Evolutionary conservation across 2,888 invertebrate genomes (phyloP).

Genomic region (Plutella xylostella): DNA sequence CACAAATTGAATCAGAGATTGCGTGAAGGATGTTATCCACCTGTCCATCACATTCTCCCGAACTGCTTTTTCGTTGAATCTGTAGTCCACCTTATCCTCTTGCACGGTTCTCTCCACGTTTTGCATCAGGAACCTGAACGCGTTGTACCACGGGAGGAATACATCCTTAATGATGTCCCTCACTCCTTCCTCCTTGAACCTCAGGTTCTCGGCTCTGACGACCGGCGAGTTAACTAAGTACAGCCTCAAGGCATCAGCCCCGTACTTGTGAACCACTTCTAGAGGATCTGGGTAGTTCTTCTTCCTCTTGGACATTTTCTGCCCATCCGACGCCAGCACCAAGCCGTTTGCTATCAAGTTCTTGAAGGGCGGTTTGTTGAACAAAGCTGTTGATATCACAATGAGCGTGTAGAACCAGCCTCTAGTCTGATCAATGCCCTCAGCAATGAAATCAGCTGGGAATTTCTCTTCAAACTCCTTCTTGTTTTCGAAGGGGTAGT

Average conservation of each 20-base stretch:
- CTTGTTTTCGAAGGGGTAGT: slow-evolving; percentile 95
- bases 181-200: slow-evolving; percentile 98
- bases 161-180: slow-evolving; percentile 97
- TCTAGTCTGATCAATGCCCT: slow-evolving; percentile 97
- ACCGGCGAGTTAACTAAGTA: slow-evolving; percentile 99
- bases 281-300: slow-evolving; percentile 99
- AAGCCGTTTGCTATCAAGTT: slow-evolving; percentile 97
- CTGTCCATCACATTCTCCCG: slow-evolving; percentile 91
- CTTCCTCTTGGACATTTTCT: slow-evolving; percentile 99
- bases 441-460: slow-evolving; percentile 99
- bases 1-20: slow-evolving; percentile 89
- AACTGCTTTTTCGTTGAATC: slow-evolving; percentile 63
- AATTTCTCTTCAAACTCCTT: slow-evolving; percentile 91
- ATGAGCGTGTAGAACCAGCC: slow-evolving; percentile 99
- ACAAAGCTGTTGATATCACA: slow-evolving; percentile 95
- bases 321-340: slow-evolving; percentile 96
- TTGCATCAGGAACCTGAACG: slow-evolving; percentile 93
- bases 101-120: slow-evolving; percentile 87
- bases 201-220: slow-evolving; percentile 94
- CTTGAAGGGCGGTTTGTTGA: slow-evolving; percentile 96
- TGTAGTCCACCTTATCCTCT: slow-evolving; percentile 70
- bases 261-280: slow-evolving; percentile 90
- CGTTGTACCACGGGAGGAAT: slow-evolving; percentile 97
- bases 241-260: slow-evolving; percentile 95
- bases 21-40: slow-evolving; percentile 98